Evolutionary conservation across 2,113 vertebrate species (phyloP).

Genomic region (Dicaeum eximium): DNA sequence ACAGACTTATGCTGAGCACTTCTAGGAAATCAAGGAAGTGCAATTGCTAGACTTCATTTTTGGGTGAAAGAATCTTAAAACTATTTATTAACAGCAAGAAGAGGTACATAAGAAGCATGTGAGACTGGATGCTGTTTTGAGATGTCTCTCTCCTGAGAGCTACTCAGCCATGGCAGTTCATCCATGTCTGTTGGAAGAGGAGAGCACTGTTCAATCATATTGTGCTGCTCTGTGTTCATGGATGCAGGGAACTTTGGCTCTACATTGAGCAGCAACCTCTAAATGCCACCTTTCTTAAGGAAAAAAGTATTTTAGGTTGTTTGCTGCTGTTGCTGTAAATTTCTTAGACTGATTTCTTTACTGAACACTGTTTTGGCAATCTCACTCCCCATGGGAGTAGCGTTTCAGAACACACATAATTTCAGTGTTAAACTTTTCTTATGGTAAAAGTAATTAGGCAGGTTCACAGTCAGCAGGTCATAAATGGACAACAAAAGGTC

Average conservation of each 20-base stretch:
- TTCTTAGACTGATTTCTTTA: neutral
- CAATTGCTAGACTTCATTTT: neutral
- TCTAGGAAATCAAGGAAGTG: accelerated
- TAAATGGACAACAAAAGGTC: neutral
- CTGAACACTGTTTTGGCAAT: neutral
- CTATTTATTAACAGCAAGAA: neutral
- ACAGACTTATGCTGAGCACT: accelerated
- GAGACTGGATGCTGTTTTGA: neutral
- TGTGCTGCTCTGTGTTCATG: accelerated
- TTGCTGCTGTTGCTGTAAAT: neutral
- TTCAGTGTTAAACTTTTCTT: neutral
- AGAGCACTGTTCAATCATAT: accelerated
- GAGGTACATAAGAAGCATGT: neutral
- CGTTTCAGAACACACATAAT: neutral
- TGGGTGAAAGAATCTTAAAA: neutral
- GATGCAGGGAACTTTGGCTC: neutral
- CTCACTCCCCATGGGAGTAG: accelerated
- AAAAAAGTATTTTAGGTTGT: neutral
- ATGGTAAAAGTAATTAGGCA: neutral
- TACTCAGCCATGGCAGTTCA: accelerated
- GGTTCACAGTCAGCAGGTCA: neutral
- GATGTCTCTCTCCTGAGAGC: neutral
- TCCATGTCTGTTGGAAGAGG: accelerated
- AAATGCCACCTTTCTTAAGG: neutral
- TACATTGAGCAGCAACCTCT: neutral